Conservation (phyloP, 1,140 invertebrate genomes). For the Bombus cullumanus region DNA sequence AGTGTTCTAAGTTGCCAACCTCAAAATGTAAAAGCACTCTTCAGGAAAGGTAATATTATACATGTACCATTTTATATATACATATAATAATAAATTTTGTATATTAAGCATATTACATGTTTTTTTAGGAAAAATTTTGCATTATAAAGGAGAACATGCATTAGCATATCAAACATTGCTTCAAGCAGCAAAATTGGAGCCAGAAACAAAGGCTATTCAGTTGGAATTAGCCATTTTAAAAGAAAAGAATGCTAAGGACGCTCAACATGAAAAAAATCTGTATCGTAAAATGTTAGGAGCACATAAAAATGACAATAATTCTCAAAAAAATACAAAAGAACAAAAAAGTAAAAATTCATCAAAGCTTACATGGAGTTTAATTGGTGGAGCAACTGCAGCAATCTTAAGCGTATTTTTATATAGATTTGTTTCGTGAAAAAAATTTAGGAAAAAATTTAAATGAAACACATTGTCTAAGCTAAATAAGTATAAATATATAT, state of each 20-base stretch:
- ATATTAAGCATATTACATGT: conserved; percentile 10
- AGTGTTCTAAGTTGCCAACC: conserved; percentile 92
- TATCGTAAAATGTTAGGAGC: conserved; percentile 87
- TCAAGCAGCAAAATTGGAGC: conserved; percentile 85
- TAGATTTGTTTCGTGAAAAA: conserved; percentile 72
- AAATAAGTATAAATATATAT: conserved; percentile 28
- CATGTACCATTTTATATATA: conserved; percentile 15
- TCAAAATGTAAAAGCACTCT: conserved; percentile 94
- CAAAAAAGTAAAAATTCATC: conserved; percentile 58
- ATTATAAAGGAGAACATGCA: conserved; percentile 84
- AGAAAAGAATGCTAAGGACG: conserved; percentile 84
- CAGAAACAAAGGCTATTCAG: conserved; percentile 84
- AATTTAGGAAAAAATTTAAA: neutral
- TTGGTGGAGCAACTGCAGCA: conserved; percentile 77
- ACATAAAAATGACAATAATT: conserved; percentile 52
- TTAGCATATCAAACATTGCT: conserved; percentile 85
- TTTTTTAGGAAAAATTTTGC: conserved; percentile 84
- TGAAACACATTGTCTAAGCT: neutral
- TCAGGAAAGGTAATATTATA: conserved; percentile 88
- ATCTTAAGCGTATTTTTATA: conserved; percentile 75
- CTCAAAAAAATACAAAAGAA: conserved; percentile 54
- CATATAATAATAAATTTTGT: conserved; percentile 31
- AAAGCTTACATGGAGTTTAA: conserved; percentile 74
- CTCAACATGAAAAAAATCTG: conserved; percentile 84
- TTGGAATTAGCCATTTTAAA: conserved; percentile 85